Percentiles rank a stretch among this genome's conserved stretches.
These are phyloP conservation scores for Dermatemys mawii DNA, from an alignment of 2,113 vertebrate genomes.

Conservation along the genomic window DNA sequence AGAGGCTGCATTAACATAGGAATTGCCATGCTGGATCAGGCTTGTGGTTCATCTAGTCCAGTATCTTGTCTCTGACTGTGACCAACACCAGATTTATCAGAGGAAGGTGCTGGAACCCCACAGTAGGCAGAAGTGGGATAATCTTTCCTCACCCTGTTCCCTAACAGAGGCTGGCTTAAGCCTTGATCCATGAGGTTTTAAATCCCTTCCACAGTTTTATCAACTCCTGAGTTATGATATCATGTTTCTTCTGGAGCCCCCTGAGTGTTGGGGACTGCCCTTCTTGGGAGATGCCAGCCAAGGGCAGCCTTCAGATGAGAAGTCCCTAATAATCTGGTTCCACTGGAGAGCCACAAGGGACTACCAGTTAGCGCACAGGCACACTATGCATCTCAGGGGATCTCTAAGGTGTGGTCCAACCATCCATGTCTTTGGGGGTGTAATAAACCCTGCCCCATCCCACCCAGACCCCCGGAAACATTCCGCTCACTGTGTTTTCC, in stretches of 20 bases:
- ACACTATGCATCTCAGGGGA: background rate
- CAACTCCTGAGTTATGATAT: background rate
- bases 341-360: background rate
- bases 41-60: background rate
- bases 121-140: fast-evolving
- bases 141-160: background rate
- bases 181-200: background rate
- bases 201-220: background rate
- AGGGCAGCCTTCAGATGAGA: background rate
- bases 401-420: background rate
- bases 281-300: background rate
- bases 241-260: background rate
- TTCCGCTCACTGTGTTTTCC: background rate
- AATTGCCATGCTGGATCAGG: fast-evolving
- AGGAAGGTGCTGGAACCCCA: background rate
- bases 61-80: background rate
- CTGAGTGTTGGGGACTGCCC: background rate
- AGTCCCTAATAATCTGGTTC: background rate
- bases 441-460: background rate
- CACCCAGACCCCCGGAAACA: background rate
- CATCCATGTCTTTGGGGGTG: background rate
- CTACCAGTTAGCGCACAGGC: background rate
- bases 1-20: background rate
- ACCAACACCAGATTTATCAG: background rate
- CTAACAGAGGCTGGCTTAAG: background rate